phyloP scores from a whole-genome alignment of 2,888 invertebrate genomes.

The Hedya salicella region DNA sequence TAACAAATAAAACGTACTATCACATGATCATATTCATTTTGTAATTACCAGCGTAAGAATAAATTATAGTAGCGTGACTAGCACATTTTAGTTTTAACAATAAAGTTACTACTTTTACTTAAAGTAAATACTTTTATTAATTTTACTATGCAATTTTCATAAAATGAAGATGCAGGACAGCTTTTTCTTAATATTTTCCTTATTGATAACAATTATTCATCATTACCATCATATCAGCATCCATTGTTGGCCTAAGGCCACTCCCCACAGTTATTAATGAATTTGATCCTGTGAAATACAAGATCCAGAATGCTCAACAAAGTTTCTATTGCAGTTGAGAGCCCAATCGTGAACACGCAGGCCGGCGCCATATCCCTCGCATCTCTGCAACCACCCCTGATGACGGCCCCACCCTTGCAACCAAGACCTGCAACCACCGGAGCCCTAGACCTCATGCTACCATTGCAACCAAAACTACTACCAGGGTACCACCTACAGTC shows the following conservation, averaged over 20 bases:
- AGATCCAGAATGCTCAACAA: constrained; percentile 11
- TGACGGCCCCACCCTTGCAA: constrained; percentile 86
- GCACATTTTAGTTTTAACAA: too few species aligned
- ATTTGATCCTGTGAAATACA: not conserved
- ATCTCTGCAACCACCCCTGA: constrained; percentile 80
- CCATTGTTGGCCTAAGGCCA: too few species aligned
- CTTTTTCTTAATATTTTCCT: too few species aligned
- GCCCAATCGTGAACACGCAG: constrained; percentile 78
- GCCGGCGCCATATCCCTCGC: constrained; percentile 80
- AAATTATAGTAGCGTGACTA: too few species aligned
- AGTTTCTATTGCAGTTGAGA: constrained; percentile 83
- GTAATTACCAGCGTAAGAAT: not conserved
- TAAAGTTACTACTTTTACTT: too few species aligned
- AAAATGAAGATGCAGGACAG: too few species aligned
- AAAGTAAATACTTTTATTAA: too few species aligned
- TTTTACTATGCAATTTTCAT: too few species aligned
- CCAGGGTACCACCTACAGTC: constrained; percentile 83
- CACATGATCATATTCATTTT: not conserved
- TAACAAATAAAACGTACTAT: not conserved
- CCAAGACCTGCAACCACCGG: constrained; percentile 89
- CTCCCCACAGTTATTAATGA: too few species aligned
- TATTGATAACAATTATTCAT: too few species aligned
- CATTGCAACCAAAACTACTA: constrained; percentile 89
- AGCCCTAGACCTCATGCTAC: constrained; percentile 88
- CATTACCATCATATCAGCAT: too few species aligned